A percentile compares a stretch with the other conserved stretches of the same genome.
These are phyloP conservation scores for Malacoraja senta DNA, from an alignment of 2,797 vertebrate genomes.

Conservation along the genomic window DNA sequence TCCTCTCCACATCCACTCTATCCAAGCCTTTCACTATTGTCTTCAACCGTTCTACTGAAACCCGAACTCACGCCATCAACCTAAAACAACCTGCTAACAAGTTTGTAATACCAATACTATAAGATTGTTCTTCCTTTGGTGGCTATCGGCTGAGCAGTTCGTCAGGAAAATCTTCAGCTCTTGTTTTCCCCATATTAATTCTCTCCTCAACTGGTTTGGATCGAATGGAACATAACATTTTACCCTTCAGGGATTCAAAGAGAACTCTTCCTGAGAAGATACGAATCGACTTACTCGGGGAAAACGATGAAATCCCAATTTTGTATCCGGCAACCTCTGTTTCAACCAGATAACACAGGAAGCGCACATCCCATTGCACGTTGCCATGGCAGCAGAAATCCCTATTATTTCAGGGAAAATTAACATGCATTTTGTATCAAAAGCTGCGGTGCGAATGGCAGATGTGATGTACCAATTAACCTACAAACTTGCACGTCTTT, in stretches of 20 bases:
- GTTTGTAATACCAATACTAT: not conserved
- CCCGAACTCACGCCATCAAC: not conserved
- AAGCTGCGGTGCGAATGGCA: not conserved
- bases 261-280: not conserved
- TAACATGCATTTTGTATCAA: not conserved
- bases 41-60: not conserved
- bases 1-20: no score
- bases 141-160: not conserved
- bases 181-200: no score
- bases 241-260: not conserved
- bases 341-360: not conserved
- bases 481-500: no score
- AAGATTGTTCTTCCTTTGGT: not conserved
- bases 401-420: not conserved
- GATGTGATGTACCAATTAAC: no score
- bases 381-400: not conserved
- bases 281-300: not conserved
- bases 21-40: no score
- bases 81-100: not conserved
- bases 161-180: not conserved
- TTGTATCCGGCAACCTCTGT: not conserved
- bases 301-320: not conserved
- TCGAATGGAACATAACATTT: not conserved
- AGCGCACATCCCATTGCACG: not conserved
- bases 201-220: not conserved